Percentiles rank a stretch among this genome's conserved stretches.
phyloP scores from a whole-genome alignment of 2,888 invertebrate species.

The Sialis fuliginosa region DNA sequence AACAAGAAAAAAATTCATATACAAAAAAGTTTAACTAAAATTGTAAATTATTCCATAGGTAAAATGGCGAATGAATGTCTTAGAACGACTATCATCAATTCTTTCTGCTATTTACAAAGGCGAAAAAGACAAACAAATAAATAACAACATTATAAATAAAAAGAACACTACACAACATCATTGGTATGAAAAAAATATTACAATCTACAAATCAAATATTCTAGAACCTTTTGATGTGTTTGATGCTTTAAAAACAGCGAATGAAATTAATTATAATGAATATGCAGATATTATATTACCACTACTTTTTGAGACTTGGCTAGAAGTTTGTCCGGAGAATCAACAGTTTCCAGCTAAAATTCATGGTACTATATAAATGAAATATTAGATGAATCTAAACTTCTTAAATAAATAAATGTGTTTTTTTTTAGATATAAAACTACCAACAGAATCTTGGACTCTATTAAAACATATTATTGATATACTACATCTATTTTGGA shows the following conservation, averaged over 20 bases:
- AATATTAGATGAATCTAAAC: constrained; percentile 5
- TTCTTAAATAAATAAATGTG: constrained; percentile 16
- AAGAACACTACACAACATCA: background rate
- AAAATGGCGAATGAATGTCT: constrained; percentile 62
- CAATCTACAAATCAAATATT: too few species aligned
- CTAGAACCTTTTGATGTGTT: constrained; percentile 14
- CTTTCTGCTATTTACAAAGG: constrained; percentile 24
- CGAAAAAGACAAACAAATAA: background rate
- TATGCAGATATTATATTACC: constrained; percentile 56
- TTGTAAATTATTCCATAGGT: constrained; percentile 18
- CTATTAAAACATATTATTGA: constrained; percentile 43
- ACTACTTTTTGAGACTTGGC: constrained; percentile 66
- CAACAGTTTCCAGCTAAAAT: constrained; percentile 5
- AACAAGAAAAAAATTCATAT: background rate
- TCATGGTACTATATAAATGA: constrained; percentile 8
- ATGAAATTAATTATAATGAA: constrained; percentile 32
- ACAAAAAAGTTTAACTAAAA: background rate
- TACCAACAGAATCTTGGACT: constrained; percentile 42
- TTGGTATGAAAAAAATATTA: too few species aligned
- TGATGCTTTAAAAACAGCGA: constrained; percentile 20
- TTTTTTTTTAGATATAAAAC: constrained; percentile 23
- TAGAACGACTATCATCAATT: constrained; percentile 48
- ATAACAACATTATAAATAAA: too few species aligned
- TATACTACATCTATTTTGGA: constrained; percentile 42
- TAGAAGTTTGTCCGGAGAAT: constrained; percentile 47